A percentile compares a stretch with the other conserved stretches of the same genome.
Conservation (phyloP, 2,797 vertebrate species). For the Pipistrellus pygmaeus region DNA sequence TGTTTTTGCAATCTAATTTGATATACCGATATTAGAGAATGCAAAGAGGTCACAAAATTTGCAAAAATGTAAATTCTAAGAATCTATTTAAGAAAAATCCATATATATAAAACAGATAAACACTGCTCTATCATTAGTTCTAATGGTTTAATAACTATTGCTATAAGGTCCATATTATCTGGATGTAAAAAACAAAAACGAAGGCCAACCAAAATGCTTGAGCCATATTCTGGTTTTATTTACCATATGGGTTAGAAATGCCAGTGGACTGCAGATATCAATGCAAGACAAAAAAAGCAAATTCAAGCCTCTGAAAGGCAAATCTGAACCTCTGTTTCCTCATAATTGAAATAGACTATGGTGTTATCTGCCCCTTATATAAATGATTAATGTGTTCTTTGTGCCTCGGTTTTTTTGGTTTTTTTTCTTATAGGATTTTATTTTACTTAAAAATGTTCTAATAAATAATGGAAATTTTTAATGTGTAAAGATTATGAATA, state of each 20-base stretch:
- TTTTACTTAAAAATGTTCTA: not conserved
- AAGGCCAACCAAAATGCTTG: not conserved
- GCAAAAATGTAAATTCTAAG: not conserved
- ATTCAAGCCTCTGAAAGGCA: not conserved
- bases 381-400: not conserved
- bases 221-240: not conserved
- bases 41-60: not conserved
- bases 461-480: conserved; percentile 34
- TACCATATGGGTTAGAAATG: not conserved
- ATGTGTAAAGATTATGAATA: not conserved
- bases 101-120: not conserved
- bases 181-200: not conserved
- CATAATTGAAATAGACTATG: not conserved
- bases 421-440: not conserved
- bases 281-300: not conserved
- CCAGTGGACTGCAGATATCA: not conserved
- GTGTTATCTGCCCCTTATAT: not conserved
- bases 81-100: not conserved
- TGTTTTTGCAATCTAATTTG: not conserved
- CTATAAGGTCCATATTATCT: not conserved
- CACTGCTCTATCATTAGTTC: not conserved
- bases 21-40: conserved; percentile 3
- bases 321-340: not conserved
- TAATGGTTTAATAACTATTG: not conserved
- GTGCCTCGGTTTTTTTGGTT: not conserved